These are phyloP conservation scores for Telmatochromis sp. DNA, from an alignment of 2,113 vertebrate species.

Conservation along the genomic window DNA sequence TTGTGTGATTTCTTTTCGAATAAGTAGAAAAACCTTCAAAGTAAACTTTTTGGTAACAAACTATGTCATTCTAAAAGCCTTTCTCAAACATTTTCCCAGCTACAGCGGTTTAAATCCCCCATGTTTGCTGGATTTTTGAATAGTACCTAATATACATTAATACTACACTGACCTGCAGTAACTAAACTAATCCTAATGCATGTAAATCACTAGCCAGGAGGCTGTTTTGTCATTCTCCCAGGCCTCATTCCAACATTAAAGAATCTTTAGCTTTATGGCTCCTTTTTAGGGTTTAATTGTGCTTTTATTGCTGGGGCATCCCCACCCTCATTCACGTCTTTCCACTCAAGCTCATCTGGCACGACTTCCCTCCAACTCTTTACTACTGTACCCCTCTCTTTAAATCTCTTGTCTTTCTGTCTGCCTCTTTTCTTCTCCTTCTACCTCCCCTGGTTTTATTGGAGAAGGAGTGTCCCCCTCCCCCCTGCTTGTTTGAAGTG, in stretches of 20 bases:
- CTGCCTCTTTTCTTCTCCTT: conserved; percentile 1
- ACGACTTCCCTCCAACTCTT: conserved; percentile 20
- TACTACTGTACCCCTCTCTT: conserved; percentile 28
- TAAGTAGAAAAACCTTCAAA: neutral
- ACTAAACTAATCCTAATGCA: neutral
- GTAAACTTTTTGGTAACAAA: neutral
- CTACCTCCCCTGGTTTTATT: conserved; percentile 63
- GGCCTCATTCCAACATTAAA: neutral
- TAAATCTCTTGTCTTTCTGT: neutral
- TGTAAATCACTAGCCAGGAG: neutral
- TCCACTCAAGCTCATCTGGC: neutral
- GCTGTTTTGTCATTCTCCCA: neutral
- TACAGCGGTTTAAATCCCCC: neutral
- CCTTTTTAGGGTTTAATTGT: neutral
- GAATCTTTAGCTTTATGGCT: neutral
- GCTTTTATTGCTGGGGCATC: neutral
- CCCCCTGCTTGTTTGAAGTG: conserved; percentile 59
- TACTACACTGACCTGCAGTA: neutral
- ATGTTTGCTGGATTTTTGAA: neutral
- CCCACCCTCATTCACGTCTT: neutral
- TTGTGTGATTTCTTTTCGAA: neutral
- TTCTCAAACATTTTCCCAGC: neutral
- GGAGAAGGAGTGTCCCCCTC: conserved; percentile 32
- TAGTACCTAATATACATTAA: neutral
- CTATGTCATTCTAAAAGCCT: neutral